phyloP scores from a whole-genome alignment of 1,140 invertebrate genomes.

The Trichoplusia ni region DNA sequence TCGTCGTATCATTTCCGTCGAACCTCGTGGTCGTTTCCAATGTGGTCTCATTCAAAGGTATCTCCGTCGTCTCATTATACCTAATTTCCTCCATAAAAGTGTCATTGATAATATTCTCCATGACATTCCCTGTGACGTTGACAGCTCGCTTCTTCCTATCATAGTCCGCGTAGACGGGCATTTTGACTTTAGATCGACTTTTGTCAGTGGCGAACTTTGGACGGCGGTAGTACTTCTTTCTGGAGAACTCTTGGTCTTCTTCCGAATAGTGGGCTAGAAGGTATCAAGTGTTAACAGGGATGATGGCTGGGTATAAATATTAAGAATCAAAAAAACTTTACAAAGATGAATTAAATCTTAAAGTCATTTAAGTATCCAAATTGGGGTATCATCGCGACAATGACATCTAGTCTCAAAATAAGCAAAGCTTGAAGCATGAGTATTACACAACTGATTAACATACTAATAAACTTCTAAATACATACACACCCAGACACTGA shows the following conservation, averaged over 20 bases:
- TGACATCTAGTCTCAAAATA: too few species aligned
- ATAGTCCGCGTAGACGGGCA: slow-evolving; percentile 18
- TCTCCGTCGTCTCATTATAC: neutral
- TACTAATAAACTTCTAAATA: too few species aligned
- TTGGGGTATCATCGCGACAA: too few species aligned
- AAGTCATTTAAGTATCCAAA: too few species aligned
- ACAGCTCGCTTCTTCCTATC: slow-evolving; percentile 49
- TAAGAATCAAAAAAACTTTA: too few species aligned
- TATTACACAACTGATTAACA: too few species aligned
- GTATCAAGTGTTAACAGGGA: neutral
- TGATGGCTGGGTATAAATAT: too few species aligned
- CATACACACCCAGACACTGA: too few species aligned
- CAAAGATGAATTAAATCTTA: too few species aligned
- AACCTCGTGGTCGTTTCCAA: neutral
- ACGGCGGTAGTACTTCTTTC: slow-evolving; percentile 19
- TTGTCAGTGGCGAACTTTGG: slow-evolving; percentile 20
- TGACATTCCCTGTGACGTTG: slow-evolving; percentile 48
- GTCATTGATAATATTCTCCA: slow-evolving; percentile 33
- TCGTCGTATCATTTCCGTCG: neutral
- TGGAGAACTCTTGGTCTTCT: slow-evolving; percentile 46
- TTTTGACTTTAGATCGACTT: slow-evolving; percentile 38
- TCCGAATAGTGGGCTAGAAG: slow-evolving; percentile 45
- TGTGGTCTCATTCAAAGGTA: neutral
- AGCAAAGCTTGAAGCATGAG: too few species aligned
- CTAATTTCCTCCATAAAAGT: neutral